Percentiles rank a stretch among this genome's conserved stretches.
Conservation (phyloP, 2,113 vertebrate genomes). For the Callocephalon fimbriatum region DNA sequence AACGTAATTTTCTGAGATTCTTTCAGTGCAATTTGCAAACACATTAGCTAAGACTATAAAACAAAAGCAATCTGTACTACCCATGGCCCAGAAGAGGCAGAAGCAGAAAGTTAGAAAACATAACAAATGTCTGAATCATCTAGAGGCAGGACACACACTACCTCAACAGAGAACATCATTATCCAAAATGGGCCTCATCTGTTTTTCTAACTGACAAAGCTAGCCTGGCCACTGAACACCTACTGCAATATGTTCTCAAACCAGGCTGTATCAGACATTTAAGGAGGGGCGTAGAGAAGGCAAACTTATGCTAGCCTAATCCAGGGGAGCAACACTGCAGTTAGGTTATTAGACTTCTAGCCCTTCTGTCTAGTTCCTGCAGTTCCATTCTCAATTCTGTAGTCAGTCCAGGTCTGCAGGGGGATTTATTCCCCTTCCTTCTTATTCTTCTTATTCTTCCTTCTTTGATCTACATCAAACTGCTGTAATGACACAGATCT, state of each 20-base stretch:
- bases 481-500: background rate
- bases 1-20: conserved; percentile 69
- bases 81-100: conserved; percentile 24
- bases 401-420: background rate
- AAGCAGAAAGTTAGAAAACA: conserved; percentile 53
- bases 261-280: background rate
- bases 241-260: background rate
- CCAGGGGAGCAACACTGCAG: background rate
- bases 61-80: conserved; percentile 68
- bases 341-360: background rate
- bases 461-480: background rate
- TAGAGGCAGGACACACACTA: background rate
- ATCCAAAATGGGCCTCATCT: conserved; percentile 7
- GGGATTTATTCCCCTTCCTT: background rate
- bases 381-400: background rate
- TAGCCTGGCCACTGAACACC: background rate
- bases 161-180: conserved; percentile 10
- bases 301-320: background rate
- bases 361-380: background rate
- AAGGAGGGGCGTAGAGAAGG: background rate
- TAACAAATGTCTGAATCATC: conserved; percentile 57
- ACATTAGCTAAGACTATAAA: conserved; percentile 74
- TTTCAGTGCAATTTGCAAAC: conserved; percentile 71
- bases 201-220: conserved; percentile 7
- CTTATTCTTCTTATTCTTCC: background rate